Percentiles rank a stretch among this genome's conserved stretches.
phyloP scores from a whole-genome alignment of 1,140 invertebrate genomes.

The Macrostomum lignano region DNA sequence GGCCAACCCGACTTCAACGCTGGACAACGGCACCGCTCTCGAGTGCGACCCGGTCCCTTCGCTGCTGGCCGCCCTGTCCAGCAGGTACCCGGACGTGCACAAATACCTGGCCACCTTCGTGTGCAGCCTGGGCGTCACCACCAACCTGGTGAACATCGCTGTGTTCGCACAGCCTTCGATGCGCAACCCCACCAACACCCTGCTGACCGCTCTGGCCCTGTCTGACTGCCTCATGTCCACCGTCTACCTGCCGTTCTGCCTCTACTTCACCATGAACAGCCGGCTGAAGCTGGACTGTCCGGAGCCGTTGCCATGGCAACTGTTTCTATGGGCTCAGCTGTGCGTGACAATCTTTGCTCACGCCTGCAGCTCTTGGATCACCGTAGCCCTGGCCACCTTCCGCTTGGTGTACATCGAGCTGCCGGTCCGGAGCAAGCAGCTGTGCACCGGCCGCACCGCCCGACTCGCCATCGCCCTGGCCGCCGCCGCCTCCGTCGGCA shows the following conservation, averaged over 20 bases:
- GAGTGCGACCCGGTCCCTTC: no score
- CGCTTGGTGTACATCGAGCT: background rate
- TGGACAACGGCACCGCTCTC: no score
- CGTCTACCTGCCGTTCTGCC: slow-evolving; percentile 1
- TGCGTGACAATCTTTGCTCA: background rate
- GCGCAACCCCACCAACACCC: slow-evolving; percentile 35
- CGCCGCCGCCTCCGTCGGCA: background rate
- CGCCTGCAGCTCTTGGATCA: slow-evolving; percentile 3
- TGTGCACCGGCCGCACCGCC: background rate
- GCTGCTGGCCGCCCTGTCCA: no score
- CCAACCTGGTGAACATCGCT: slow-evolving; percentile 51
- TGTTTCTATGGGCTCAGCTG: background rate
- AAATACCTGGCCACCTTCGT: no score
- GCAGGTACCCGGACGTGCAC: no score
- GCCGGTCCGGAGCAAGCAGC: no score
- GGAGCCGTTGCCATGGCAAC: background rate
- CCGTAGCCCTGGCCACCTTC: slow-evolving; percentile 1
- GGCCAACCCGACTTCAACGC: no score
- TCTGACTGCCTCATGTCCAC: slow-evolving; percentile 47
- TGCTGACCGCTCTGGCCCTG: slow-evolving; percentile 47
- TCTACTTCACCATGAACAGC: no score
- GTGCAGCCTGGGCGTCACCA: slow-evolving; percentile 46
- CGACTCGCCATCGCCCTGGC: slow-evolving; percentile 5
- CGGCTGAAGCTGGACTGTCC: no score
- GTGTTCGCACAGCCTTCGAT: slow-evolving; percentile 34